Evolutionary conservation across 2,888 invertebrate genomes (phyloP), one percentile per base, ranked within the genome.

Genomic region (Embidobia sp.): DNA sequence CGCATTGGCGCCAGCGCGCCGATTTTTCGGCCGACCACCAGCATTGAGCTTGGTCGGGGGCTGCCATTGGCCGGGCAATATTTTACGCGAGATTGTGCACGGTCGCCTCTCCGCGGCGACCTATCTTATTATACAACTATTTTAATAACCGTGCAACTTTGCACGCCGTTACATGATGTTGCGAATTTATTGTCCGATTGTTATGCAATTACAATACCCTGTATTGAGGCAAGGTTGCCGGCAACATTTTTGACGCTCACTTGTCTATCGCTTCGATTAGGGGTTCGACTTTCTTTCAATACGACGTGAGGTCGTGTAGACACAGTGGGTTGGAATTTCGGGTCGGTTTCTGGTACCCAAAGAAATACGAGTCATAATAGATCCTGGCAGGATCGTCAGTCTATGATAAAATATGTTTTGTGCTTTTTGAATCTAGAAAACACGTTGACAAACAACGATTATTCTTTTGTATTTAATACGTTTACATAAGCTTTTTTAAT

Each of bases 1-100:
- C 79, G 55, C 64, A 49, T 77, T 75, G 79, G 75, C 79, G 79
- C 79, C 79, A 75, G 74, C 72, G 55, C 66, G 61, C 66, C 67
- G 57, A 77, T 79, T 79, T 77, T 77, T 72, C 61, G 72, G 40
- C 33, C 61, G 61, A 18, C 19, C 51, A 51, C 51, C 75, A 75
- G 48, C 67, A 74, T 67, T 74, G 66, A 61, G 67, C 74, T 66
- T 74, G 46, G 48, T 49, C 33, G 42, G 55, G 16, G 19, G 49
- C 53, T 66, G 66, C 49, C 66, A 66, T 59, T 63, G 51, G 74
- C 59, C 53, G 29, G 15, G 61, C 74, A 74, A 74, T 74, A 67
- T 74, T 67, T 59, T 74, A 66, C 59, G 66, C 59, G 66, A 66
- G 66, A 74, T 66, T 66, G 57, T 51, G 51, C 57, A 35, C 51